Base-by-base conservation (phyloP, 2,797 vertebrate genomes). In the Cetoscarus ocellatus region DNA sequence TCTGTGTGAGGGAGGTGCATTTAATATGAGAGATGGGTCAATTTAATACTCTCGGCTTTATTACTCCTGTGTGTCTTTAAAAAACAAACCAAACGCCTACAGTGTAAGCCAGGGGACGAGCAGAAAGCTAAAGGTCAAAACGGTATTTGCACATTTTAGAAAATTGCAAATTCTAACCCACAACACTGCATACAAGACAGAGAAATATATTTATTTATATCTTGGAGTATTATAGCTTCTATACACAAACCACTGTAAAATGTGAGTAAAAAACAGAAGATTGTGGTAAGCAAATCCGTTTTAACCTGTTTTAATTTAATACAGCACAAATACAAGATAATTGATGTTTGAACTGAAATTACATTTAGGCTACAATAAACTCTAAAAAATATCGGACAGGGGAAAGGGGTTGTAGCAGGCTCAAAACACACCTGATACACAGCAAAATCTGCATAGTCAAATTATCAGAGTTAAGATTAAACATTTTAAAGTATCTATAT, bases 11-110 rank as follows among this genome's bases (percentile, higher is more conserved):
- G 42, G 79, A 73, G 62, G 65, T 74, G 66, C 19, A 75, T 90
- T 92, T 88, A 92, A 91, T 91, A 90, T 86, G 59, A 87, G 76
- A 78, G 80, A 90, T 90, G 82, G 90, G 73, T 90, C 84, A 83
- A 68, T 89, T 89, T 80, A 90, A 83, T 87, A 77, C 75, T 84
- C 84, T 90, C 77, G 56, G 70, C 71, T 86, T 83, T 84, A 88
- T 87, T 86, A 84, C 61, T 69, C 57, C 57, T 56, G 71, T 67
- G 67, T 74, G 73, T 76, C 65, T 81, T 86, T 70, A 75, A 70
- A 82, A 77, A 76, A 56, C 56, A 59, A 39, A 60, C n/a, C 48
- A 52, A 67, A 82, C 18, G 43, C 50, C 64, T 55, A 62, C 52
- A 63, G n/a, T 67, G 34, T 65, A 75, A 84, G 72, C 61, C 49